A percentile compares a stretch with the other conserved stretches of the same genome.
Evolutionary conservation across 2,888 invertebrate genomes (phyloP).

Genomic region (Globia sparganii): DNA sequence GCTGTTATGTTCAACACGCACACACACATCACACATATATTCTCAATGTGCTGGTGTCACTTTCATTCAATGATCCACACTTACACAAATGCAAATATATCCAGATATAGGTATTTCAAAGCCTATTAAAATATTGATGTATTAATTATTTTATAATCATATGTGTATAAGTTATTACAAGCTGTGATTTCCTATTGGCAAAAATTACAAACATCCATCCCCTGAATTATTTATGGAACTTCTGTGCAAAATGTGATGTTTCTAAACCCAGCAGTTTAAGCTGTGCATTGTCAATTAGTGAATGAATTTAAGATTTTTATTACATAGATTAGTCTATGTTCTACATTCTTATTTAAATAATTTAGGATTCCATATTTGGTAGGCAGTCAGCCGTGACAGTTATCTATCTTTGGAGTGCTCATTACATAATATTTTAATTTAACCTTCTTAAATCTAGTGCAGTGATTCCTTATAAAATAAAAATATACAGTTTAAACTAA

Average conservation of each 20-base stretch:
- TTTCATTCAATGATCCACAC: not conserved
- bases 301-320: not conserved
- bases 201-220: no score
- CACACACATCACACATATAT: not conserved
- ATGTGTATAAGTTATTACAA: not conserved
- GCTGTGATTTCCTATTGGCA: not conserved
- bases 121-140: not conserved
- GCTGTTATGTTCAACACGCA: slow-evolving; percentile 3
- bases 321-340: not conserved
- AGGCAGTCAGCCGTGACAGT: slow-evolving; percentile 10
- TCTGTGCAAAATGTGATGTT: not conserved
- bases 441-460: slow-evolving; percentile 7
- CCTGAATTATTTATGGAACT: not conserved
- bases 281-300: not conserved
- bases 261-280: not conserved
- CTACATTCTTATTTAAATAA: slow-evolving; percentile 3
- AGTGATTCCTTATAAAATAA: not conserved
- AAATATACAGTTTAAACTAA: not conserved
- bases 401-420: not conserved
- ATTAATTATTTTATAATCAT: not conserved
- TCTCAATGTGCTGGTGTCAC: slow-evolving; percentile 4
- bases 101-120: not conserved
- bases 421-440: slow-evolving; percentile 20
- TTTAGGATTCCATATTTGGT: slow-evolving; percentile 2
- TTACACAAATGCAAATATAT: not conserved